Base-by-base conservation (phyloP, 2,113 vertebrate species). In the Oreochromis spilurus region DNA sequence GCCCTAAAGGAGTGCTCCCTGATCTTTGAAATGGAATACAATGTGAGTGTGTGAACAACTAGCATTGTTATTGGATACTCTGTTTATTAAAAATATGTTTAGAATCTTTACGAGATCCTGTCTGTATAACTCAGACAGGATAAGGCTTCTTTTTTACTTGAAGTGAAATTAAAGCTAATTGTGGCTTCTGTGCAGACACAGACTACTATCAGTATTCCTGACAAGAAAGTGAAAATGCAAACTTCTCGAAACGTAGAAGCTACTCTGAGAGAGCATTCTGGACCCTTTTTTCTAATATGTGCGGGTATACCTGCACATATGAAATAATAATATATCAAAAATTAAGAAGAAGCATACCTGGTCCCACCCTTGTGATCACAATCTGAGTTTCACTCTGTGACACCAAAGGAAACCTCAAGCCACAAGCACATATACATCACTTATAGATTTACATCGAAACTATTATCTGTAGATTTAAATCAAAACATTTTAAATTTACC, bases 21-120 rank as follows among this genome's bases (percentile, higher is more conserved):
- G 81, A 5, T 36, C 40, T 92, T 93, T n/a, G 0, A 1, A 0
- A 2, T 0, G 0, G 0, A 1, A 0, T 0, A 1, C 1, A 50
- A 0, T 2, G 92, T 94, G 48, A 93, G 92, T 88, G 21, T 24
- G 12, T 36, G 1, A 21, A 19, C 10, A 79, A 43, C 43, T 17
- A 2, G 48, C 9, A 50, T 12, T 81, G 24, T 43, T 26, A 13
- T 17, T 62, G 58, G 17, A 62, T n/a, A 62, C 0, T 3, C 60
- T 65, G 60, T 38, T 65, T 65, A 38, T 65, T 38, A 36, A 12
- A 16, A 36, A 65, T 38, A 7, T 65, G 17, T 65, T 4, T 36
- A 36, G 36, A 65, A 65, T 65, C 17, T 65, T 17, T 0, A 12
- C 2, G 12, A 65, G 31, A 65, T 24, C 24, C 24, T 24, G 3